Evolutionary conservation across 2,888 invertebrate genomes (phyloP).

Genomic region (Tinea semifulvella): DNA sequence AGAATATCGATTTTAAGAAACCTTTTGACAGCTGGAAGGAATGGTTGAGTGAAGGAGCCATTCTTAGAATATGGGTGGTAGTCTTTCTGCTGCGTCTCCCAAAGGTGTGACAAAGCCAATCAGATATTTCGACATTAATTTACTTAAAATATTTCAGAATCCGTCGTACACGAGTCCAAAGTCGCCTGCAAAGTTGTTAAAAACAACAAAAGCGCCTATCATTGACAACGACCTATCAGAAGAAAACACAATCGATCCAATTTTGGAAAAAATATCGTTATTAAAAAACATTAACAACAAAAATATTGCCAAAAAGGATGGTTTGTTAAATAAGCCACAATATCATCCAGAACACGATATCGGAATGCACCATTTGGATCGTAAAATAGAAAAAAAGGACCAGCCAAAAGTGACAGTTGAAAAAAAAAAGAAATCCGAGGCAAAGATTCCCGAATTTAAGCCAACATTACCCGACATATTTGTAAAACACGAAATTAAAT

Average conservation of each 20-base stretch:
- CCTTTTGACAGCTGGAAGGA: too few species aligned
- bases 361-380: conserved; percentile 34
- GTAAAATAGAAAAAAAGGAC: conserved; percentile 53
- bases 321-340: conserved; percentile 39
- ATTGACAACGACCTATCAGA: conserved; percentile 26
- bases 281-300: conserved; percentile 38
- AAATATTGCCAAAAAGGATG: conserved; percentile 23
- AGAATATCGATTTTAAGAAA: too few species aligned
- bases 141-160: conserved; percentile 18
- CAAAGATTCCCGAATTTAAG: conserved; percentile 41
- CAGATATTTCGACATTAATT: too few species aligned
- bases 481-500: conserved; percentile 27
- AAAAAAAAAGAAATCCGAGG: not conserved
- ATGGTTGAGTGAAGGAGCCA: too few species aligned
- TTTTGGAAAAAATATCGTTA: conserved; percentile 42
- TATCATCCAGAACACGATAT: conserved; percentile 47
- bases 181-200: not conserved
- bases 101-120: too few species aligned
- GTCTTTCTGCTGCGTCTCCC: too few species aligned
- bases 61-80: too few species aligned
- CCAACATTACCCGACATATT: conserved; percentile 41
- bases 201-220: not conserved
- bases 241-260: conserved; percentile 33
- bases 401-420: conserved; percentile 26
- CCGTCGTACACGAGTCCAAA: conserved; percentile 13